Percentiles rank a stretch among this genome's conserved stretches.
These are phyloP conservation scores for Cancer borealis DNA, from an alignment of 2,888 invertebrate genomes.

Conservation along the genomic window DNA sequence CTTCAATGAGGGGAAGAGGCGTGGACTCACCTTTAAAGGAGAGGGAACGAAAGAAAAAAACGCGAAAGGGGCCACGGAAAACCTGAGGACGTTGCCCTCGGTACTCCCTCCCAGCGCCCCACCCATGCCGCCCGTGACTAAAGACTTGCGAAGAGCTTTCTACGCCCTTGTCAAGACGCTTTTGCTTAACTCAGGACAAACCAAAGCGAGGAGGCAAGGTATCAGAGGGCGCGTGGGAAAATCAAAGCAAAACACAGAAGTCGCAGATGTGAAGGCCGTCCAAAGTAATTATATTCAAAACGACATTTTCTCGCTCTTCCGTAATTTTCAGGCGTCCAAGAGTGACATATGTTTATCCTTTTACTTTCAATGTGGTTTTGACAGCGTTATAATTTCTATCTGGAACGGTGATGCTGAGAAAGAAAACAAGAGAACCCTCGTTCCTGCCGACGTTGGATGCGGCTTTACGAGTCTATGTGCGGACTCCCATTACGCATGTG, in stretches of 20 bases:
- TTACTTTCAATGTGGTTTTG: not conserved
- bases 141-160: not conserved
- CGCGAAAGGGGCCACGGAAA: not conserved
- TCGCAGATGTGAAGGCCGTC: not conserved
- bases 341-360: not conserved
- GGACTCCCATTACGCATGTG: not conserved
- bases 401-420: not conserved
- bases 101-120: conserved; percentile 17
- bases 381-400: too few relatives aligned
- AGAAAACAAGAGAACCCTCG: not conserved
- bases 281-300: not conserved
- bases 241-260: not conserved
- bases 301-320: not conserved
- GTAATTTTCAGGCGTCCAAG: not conserved
- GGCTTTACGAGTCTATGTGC: not conserved
- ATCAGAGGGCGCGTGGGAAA: too few relatives aligned
- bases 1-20: not conserved
- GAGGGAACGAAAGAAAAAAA: conserved; percentile 24
- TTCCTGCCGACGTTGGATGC: not conserved
- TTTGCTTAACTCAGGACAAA: not conserved
- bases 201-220: not conserved
- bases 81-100: conserved; percentile 13
- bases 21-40: not conserved
- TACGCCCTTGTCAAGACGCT: not conserved
- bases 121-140: not conserved